Evolutionary conservation across 2,797 vertebrate species (phyloP).

Genomic region (Pipistrellus nathusii): DNA sequence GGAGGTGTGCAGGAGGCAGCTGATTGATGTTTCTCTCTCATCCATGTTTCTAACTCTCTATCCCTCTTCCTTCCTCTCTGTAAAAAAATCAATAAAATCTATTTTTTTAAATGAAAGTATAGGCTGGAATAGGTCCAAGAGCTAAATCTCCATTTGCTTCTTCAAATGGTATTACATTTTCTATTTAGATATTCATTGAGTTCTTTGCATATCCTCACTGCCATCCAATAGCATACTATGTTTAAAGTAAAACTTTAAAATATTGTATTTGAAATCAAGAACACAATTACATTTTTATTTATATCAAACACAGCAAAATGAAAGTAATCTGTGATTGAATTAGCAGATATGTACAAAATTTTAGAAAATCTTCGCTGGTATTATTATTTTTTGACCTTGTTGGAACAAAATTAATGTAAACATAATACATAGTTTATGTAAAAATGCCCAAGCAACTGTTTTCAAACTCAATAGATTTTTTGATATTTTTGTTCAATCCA

Average conservation of each 20-base stretch:
- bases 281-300: background rate
- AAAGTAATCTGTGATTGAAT: background rate
- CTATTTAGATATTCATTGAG: background rate
- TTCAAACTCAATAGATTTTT: background rate
- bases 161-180: constrained; percentile 34
- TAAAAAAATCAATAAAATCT: too few species aligned
- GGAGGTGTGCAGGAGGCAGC: too few species aligned
- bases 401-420: background rate
- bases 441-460: constrained; percentile 4
- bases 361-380: background rate
- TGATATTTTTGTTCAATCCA: background rate
- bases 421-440: background rate
- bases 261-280: background rate
- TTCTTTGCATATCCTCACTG: background rate
- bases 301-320: background rate
- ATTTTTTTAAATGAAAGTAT: too few species aligned
- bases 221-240: background rate
- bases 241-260: background rate
- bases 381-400: background rate
- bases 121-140: background rate
- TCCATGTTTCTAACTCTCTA: too few species aligned
- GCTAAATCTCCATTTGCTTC: background rate
- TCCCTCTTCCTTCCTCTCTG: too few species aligned
- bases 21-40: too few species aligned
- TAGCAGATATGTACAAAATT: background rate